Evolutionary conservation across 2,888 invertebrate species (phyloP).

Genomic region (Pyrocoelia pectoralis): DNA sequence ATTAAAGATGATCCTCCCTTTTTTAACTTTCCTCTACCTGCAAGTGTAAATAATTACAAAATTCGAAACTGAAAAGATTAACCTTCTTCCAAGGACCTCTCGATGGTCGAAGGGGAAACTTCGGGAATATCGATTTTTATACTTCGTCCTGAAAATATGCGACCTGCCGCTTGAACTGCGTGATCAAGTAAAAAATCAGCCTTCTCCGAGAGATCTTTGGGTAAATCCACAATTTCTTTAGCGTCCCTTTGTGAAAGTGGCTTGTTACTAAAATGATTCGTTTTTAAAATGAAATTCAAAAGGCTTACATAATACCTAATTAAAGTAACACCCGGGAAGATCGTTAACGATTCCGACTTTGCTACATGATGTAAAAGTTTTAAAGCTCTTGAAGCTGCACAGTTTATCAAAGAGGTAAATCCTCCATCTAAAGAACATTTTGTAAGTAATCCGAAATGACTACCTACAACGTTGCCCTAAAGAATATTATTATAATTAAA

Average conservation of each 20-base stretch:
- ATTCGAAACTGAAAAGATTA: conserved; percentile 29
- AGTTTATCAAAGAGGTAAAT: conserved; percentile 51
- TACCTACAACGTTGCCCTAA: background rate
- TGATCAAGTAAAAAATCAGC: conserved; percentile 64
- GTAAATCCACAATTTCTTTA: conserved; percentile 52
- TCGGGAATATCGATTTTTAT: conserved; percentile 77
- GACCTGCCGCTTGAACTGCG: conserved; percentile 64
- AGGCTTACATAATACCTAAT: conserved; percentile 57
- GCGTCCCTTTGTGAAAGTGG: conserved; percentile 32
- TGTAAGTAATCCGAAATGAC: background rate
- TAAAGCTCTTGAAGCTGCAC: conserved; percentile 66
- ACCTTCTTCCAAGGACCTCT: conserved; percentile 83
- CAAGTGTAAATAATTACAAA: conserved; percentile 33
- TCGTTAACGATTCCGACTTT: conserved; percentile 65
- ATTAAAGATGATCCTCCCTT: conserved; percentile 65
- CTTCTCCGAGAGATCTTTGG: conserved; percentile 63
- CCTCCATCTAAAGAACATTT: conserved; percentile 18
- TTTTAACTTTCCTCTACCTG: conserved; percentile 76
- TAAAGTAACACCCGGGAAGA: conserved; percentile 67
- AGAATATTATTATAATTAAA: background rate
- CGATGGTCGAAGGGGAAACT: conserved; percentile 69
- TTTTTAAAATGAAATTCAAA: background rate
- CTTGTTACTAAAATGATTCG: conserved; percentile 36
- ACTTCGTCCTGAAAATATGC: conserved; percentile 68
- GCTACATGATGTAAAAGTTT: conserved; percentile 66